Evolutionary conservation across 2,888 invertebrate genomes (phyloP), one percentile per base, ranked within the genome.

Genomic region (Mechanitis mazaeus): DNA sequence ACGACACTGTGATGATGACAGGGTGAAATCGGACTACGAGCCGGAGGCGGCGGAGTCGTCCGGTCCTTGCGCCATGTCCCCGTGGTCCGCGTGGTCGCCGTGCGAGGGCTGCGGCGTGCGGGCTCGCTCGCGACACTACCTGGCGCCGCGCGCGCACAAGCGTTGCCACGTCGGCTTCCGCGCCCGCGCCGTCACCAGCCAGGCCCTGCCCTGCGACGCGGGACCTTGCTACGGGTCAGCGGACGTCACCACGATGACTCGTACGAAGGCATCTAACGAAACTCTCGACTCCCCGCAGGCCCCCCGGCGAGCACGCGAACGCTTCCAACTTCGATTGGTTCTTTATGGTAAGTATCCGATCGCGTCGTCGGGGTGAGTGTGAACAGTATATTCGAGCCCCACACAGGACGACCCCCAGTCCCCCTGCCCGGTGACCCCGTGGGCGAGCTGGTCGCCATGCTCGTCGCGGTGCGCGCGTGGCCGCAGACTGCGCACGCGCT

Each of bases 391-490:
- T 42, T 1, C 42, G 11, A 42, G 42, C 9, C 42, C 9, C 42
- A 9, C 42, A 1, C 38, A 87, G 88, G 85, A 87, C 47, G 71
- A 71, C 1, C 76, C 80, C 0, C 72, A 71, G 38, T 76, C 78
- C 7, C 78, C 78, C 28, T 97, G 96, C 75, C 91, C 90, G 5
- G 92, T 94, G 62, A 91, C 93, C 0, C 81, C 91, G 3, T 97
- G 97, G 97, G 94, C 95, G 55, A 90, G 92, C 9, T 97, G 96
- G 95, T 94, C 95, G 2, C 93, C 95, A 1, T 97, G 97, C 79
- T 93, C 94, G 12, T 93, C 93, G 35, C 92, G 92, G 0, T 97
- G 97, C 78, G 96, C 96, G 1, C 93, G 93, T 69, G 96, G 96
- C 0, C 89, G 91, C 33, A 70, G 83, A 2, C 69, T 89, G 67